Evolutionary conservation across 2,113 vertebrate genomes (phyloP), one percentile per base, ranked within the genome.

Genomic region (Zosterops borbonicus): DNA sequence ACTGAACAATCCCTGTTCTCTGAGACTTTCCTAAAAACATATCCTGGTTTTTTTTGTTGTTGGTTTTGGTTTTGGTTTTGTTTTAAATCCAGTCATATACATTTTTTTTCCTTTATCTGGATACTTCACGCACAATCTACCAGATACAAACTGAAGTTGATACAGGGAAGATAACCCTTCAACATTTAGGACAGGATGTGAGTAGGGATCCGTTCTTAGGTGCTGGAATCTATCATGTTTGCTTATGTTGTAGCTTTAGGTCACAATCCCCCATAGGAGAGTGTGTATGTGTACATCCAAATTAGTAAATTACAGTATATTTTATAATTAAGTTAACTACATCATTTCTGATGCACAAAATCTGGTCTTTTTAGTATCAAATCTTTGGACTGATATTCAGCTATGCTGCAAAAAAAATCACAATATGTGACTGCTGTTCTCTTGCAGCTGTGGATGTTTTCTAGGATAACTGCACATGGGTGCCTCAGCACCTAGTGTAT

Each of bases 121-220:
- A 12, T 44, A 35, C 8, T 53, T 74, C 10, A 12, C 3, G 17
- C 37, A 35, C 0, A 0, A 16, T 18, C 5, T 37, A 19, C 4
- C 13, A 29, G 18, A 29, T 16, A 27, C 18, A 64, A 87, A 52
- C 4, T 22, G 22, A 46, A 71, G 24, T 56, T 53, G 55, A 3
- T n/a, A 14, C 9, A 33, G 21, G 12, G 37, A 46, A 75, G 42
- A 53, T 6, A 1, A n/a, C 14, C 13, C 12, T 60, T 55, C 17
- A 52, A 15, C 4, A 53, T 19, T 59, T 71, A 55, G 33, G 18
- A 52, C 8, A 79, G 2, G 2, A 9, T 4, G 1, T 42, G 39
- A 35, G 4, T 25, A 63, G 8, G 8, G 59, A 20, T 6, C 14
- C 59, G 5, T 29, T 63, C 42, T 64, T 62, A 67, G 3, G 2